Conservation (phyloP, 2,797 vertebrate species). For the Acipenser oxyrinchus region DNA sequence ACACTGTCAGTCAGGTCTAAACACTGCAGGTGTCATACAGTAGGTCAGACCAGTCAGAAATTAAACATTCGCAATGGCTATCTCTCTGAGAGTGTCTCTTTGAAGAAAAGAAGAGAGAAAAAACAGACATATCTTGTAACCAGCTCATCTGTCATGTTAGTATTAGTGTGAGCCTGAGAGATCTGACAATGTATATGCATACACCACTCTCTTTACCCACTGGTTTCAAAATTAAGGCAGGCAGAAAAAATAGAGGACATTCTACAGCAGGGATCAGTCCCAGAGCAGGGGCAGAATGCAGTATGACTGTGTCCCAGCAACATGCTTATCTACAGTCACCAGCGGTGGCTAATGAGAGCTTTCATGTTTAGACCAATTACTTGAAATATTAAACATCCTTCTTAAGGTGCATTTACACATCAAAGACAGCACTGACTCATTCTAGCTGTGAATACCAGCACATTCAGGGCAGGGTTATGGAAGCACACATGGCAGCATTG, state of each 20-base stretch:
- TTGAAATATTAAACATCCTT: conserved; percentile 57
- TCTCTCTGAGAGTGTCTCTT: conserved; percentile 3
- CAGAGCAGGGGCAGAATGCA: not conserved
- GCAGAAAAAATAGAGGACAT: not conserved
- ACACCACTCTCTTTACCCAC: not conserved
- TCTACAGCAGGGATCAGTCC: conserved; percentile 9
- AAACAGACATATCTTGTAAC: conserved; percentile 6
- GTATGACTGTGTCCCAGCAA: not conserved
- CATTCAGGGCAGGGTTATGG: conserved; percentile 18
- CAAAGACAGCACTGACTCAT: conserved; percentile 54
- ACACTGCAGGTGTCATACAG: conserved; percentile 23
- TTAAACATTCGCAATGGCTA: not conserved
- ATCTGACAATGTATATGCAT: not conserved
- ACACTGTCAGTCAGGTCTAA: conserved; percentile 17
- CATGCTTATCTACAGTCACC: conserved; percentile 49
- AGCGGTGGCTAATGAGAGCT: conserved; percentile 55
- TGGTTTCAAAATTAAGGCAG: not conserved
- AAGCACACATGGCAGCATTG: not conserved
- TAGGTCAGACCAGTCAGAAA: conserved; percentile 1
- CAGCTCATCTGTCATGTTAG: conserved; percentile 6
- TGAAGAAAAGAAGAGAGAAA: not conserved
- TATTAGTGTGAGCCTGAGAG: conserved; percentile 1
- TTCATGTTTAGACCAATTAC: conserved; percentile 59
- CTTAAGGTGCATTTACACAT: conserved; percentile 61
- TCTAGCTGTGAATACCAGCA: conserved; percentile 23